These are phyloP conservation scores for cat (Felis catus) DNA, from an alignment of 2,113 vertebrate genomes.

Conservation along the genomic window DNA sequence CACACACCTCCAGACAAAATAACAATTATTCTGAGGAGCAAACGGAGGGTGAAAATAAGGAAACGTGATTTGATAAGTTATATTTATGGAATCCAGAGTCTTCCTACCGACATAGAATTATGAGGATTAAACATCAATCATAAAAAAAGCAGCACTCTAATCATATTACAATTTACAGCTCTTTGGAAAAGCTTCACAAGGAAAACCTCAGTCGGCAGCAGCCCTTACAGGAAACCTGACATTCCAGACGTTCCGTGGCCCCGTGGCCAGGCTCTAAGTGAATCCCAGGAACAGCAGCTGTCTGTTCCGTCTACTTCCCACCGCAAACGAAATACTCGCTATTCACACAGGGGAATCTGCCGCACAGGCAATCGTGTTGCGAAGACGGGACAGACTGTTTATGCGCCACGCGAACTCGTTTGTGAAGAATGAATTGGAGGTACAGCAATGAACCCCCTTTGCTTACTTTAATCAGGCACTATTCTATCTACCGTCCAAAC, in stretches of 20 bases:
- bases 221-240: background rate
- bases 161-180: constrained; percentile 14
- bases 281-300: background rate
- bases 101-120: background rate
- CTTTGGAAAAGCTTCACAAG: constrained; percentile 9
- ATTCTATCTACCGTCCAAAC: accelerated
- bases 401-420: accelerated
- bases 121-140: background rate
- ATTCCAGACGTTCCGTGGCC: background rate
- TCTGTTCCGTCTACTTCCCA: background rate
- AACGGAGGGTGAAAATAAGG: background rate
- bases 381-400: background rate
- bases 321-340: accelerated
- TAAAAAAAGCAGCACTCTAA: background rate
- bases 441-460: accelerated
- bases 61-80: background rate
- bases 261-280: background rate
- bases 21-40: background rate
- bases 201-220: background rate
- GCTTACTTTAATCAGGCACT: accelerated
- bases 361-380: background rate
- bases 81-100: background rate
- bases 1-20: background rate
- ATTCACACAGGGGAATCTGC: accelerated
- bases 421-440: no score